These are phyloP conservation scores for Bovichtus diacanthus DNA, from an alignment of 2,797 vertebrate genomes.

Conservation along the genomic window DNA sequence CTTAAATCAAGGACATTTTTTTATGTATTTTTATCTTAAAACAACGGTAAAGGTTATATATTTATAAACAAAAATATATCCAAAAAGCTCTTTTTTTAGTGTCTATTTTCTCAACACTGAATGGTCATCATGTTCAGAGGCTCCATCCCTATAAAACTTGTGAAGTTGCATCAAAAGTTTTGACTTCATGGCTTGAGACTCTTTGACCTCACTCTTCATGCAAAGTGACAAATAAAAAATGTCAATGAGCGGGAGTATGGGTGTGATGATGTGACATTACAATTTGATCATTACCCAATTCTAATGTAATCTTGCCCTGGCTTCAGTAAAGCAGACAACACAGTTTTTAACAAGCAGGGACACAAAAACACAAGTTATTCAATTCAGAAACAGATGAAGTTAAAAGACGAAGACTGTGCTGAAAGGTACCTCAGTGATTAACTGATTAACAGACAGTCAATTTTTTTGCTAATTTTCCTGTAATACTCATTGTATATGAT, in stretches of 20 bases:
- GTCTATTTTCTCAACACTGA: conserved; percentile 47
- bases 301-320: neutral
- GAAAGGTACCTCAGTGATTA: neutral
- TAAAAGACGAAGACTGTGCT: conserved; percentile 11
- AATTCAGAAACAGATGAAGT: conserved; percentile 24
- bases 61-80: neutral
- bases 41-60: neutral
- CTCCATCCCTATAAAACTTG: neutral
- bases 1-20: no score
- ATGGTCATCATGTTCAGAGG: neutral
- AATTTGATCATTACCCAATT: neutral
- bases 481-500: neutral
- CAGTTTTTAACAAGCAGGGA: conserved; percentile 18
- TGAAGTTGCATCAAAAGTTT: neutral
- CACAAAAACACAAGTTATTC: conserved; percentile 30
- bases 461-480: neutral
- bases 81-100: neutral
- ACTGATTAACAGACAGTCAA: neutral
- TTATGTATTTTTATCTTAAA: neutral
- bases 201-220: conserved; percentile 51
- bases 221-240: conserved; percentile 42
- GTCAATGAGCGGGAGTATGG: conserved; percentile 10
- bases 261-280: conserved; percentile 35
- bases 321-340: conserved; percentile 27
- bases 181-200: neutral